Percentiles rank a stretch among this genome's conserved stretches.
phyloP scores from a whole-genome alignment of 1,140 invertebrate genomes.

The Drosophila guanche region DNA sequence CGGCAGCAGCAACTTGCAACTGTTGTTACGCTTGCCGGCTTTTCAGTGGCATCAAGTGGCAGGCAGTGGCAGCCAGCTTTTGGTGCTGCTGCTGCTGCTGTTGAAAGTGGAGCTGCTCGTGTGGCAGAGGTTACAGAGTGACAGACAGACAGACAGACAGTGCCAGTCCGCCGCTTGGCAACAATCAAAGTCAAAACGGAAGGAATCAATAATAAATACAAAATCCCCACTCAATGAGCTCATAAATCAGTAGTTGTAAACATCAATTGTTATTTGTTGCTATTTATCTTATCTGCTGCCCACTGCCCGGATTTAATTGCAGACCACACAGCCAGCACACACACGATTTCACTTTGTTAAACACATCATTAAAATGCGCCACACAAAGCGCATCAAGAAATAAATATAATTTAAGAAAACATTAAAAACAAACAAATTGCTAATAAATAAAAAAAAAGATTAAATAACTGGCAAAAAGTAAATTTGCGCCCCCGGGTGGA shows the following conservation, averaged over 20 bases:
- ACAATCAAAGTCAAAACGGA: too few relatives aligned
- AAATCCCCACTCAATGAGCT: neutral
- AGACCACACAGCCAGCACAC: conserved; percentile 20
- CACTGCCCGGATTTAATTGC: neutral
- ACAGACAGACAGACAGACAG: conserved; percentile 2
- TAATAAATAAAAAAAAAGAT: neutral
- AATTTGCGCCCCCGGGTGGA: conserved; percentile 87
- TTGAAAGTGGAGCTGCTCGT: conserved; percentile 52
- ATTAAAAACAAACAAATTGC: conserved; percentile 24
- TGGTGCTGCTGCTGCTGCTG: neutral
- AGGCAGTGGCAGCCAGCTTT: conserved; percentile 5
- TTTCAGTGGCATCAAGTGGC: conserved; percentile 31
- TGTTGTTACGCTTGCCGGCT: conserved; percentile 64
- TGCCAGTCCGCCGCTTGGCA: too few relatives aligned
- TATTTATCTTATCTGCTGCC: conserved; percentile 26
- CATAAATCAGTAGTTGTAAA: conserved; percentile 5
- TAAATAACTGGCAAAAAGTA: neutral
- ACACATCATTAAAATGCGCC: conserved; percentile 26
- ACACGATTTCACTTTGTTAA: conserved; percentile 25
- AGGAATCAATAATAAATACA: too few relatives aligned
- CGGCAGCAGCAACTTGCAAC: conserved; percentile 52
- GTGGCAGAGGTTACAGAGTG: conserved; percentile 40
- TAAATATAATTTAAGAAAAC: conserved; percentile 6
- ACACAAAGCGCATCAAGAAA: conserved; percentile 17
- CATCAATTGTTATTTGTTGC: neutral